A percentile compares a stretch with the other conserved stretches of the same genome.
phyloP scores from a whole-genome alignment of 2,888 invertebrate genomes.

The Lycocerus yunnanus region DNA sequence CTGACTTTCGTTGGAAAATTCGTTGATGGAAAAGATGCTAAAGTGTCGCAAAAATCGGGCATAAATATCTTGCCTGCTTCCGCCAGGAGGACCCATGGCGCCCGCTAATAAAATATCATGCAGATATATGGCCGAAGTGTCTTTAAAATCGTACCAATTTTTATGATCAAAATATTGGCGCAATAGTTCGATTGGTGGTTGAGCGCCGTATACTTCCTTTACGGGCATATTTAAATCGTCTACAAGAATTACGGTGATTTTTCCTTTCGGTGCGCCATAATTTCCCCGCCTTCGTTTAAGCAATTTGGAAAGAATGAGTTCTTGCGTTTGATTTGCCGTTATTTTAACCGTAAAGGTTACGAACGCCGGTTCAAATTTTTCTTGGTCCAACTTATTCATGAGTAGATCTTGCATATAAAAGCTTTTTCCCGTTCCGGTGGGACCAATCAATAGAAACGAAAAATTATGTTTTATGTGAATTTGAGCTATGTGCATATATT shows the following conservation, averaged over 20 bases:
- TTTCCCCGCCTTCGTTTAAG: conserved; percentile 72
- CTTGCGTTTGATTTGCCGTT: conserved; percentile 80
- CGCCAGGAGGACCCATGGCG: conserved; percentile 89
- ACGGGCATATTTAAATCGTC: conserved; percentile 89
- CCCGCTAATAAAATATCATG: conserved; percentile 80
- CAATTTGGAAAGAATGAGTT: conserved; percentile 73
- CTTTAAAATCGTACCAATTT: conserved; percentile 87
- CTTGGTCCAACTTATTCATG: conserved; percentile 70
- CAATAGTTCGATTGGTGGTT: conserved; percentile 83
- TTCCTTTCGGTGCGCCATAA: conserved; percentile 77
- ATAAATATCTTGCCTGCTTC: conserved; percentile 84
- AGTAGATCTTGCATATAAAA: conserved; percentile 75
- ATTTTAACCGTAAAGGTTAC: conserved; percentile 84
- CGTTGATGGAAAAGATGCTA: conserved; percentile 83
- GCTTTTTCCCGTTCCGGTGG: conserved; percentile 87
- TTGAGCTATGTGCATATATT: conserved; percentile 75
- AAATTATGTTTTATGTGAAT: conserved; percentile 72
- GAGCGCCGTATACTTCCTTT: conserved; percentile 82
- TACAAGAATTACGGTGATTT: conserved; percentile 75
- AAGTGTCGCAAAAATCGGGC: conserved; percentile 86
- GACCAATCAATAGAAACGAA: conserved; percentile 76
- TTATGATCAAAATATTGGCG: conserved; percentile 83
- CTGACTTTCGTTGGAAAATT: conserved; percentile 87
- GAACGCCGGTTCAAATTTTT: conserved; percentile 75
- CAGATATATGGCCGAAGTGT: conserved; percentile 75